Percentiles rank a stretch among this genome's conserved stretches.
These are phyloP conservation scores for Dasyornis broadbenti DNA, from an alignment of 2,113 vertebrate species.

Conservation along the genomic window DNA sequence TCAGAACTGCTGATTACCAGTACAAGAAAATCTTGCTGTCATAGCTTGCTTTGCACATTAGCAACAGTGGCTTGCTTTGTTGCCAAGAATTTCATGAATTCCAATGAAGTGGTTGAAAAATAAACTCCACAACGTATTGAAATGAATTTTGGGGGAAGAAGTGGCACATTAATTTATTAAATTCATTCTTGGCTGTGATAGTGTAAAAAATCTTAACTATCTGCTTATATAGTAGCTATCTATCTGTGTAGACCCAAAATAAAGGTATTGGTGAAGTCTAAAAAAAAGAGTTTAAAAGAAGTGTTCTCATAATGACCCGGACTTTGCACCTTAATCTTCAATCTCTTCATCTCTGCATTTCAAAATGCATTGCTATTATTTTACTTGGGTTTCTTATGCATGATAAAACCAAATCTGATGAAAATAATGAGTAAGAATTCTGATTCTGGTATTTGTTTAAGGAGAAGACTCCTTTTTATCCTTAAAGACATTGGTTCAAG, in stretches of 20 bases:
- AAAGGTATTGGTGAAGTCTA: background rate
- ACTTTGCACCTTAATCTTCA: background rate
- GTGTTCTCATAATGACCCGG: background rate
- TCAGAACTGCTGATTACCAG: background rate
- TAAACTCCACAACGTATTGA: background rate
- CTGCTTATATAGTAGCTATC: background rate
- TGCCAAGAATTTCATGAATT: background rate
- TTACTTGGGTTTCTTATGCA: background rate
- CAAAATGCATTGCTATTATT: background rate
- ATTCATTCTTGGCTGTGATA: background rate
- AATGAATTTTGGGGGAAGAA: background rate
- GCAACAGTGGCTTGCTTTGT: background rate
- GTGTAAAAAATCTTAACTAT: background rate
- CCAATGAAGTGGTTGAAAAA: background rate
- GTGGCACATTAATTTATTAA: background rate
- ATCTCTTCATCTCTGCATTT: background rate
- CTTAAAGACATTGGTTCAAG: background rate
- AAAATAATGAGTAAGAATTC: background rate
- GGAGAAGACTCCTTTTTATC: background rate
- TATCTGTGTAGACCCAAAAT: background rate
- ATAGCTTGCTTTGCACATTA: background rate
- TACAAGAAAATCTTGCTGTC: background rate
- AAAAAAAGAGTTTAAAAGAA: background rate
- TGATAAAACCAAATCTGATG: background rate
- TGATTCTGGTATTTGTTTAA: background rate